phyloP scores from a whole-genome alignment of 2,113 vertebrate genomes.

The Copsychus sechellarum region DNA sequence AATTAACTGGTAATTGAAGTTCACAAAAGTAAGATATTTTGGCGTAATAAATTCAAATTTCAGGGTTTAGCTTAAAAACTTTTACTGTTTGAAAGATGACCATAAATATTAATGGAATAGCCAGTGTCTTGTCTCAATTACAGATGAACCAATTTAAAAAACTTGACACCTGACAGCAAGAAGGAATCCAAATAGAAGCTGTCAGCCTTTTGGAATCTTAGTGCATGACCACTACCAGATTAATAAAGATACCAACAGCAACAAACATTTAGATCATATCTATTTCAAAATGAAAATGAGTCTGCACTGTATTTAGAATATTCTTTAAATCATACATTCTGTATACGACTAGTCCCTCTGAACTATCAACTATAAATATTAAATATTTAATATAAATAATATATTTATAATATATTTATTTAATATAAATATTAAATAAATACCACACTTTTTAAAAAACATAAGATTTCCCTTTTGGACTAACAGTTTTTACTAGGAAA shows the following conservation, averaged over 20 bases:
- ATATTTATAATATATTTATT: not conserved
- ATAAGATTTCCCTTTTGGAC: not conserved
- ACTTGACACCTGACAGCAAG: slow-evolving; percentile 28
- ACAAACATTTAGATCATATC: slow-evolving; percentile 22
- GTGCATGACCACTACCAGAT: slow-evolving; percentile 52
- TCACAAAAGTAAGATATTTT: not conserved
- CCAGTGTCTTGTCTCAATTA: slow-evolving; percentile 10
- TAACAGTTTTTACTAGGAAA: not conserved
- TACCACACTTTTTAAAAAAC: not conserved
- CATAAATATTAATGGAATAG: slow-evolving; percentile 19
- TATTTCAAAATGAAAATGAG: slow-evolving; percentile 39
- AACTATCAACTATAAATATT: not conserved
- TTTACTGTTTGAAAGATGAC: not conserved
- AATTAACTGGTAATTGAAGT: not conserved
- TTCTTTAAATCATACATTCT: not conserved
- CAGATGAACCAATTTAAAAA: slow-evolving; percentile 20
- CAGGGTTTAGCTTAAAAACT: not conserved
- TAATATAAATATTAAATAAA: too few relatives aligned
- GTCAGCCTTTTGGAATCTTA: slow-evolving; percentile 60
- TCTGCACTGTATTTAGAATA: not conserved
- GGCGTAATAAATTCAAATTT: not conserved
- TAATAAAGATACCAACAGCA: slow-evolving; percentile 44
- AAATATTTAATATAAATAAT: not conserved
- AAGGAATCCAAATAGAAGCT: slow-evolving; percentile 57
- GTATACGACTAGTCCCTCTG: not conserved